Evolutionary conservation across 2,888 invertebrate genomes (phyloP).

Genomic region (Cryptocephalus moraei): DNA sequence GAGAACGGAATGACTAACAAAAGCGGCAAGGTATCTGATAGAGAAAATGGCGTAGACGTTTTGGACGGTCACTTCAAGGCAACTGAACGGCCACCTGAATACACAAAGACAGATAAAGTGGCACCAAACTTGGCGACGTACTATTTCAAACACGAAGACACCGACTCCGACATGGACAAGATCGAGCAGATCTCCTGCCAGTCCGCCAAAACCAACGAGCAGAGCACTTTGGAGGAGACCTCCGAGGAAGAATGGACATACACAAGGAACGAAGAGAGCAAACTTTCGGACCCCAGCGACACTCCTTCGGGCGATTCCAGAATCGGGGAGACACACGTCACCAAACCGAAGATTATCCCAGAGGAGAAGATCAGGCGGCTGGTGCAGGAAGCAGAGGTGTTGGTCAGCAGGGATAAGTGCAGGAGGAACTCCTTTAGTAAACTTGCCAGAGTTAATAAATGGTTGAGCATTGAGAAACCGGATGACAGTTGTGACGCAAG

Average conservation of each 20-base stretch:
- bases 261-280: constrained; percentile 30
- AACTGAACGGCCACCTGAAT: constrained; percentile 30
- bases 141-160: constrained; percentile 79
- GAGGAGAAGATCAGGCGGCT: constrained; percentile 45
- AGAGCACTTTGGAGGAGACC: constrained; percentile 43
- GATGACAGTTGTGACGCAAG: constrained; percentile 80
- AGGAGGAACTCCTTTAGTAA: constrained; percentile 40
- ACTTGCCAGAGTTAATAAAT: constrained; percentile 59
- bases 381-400: constrained; percentile 70
- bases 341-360: constrained; percentile 24
- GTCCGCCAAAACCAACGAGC: constrained; percentile 16
- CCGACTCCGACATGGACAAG: constrained; percentile 69
- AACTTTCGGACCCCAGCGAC: not conserved
- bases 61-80: constrained; percentile 13
- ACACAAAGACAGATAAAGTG: constrained; percentile 56
- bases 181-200: constrained; percentile 17
- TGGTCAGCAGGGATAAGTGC: constrained; percentile 46
- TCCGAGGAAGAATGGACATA: constrained; percentile 65
- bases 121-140: constrained; percentile 76
- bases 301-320: not conserved
- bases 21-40: constrained; percentile 9
- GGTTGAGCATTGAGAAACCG: constrained; percentile 55
- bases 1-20: constrained; percentile 25
- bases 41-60: constrained; percentile 13
- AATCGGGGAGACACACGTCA: constrained; percentile 21